These are phyloP conservation scores for Zaprionus gabonicus DNA, from an alignment of 1,140 invertebrate species.

Conservation along the genomic window DNA sequence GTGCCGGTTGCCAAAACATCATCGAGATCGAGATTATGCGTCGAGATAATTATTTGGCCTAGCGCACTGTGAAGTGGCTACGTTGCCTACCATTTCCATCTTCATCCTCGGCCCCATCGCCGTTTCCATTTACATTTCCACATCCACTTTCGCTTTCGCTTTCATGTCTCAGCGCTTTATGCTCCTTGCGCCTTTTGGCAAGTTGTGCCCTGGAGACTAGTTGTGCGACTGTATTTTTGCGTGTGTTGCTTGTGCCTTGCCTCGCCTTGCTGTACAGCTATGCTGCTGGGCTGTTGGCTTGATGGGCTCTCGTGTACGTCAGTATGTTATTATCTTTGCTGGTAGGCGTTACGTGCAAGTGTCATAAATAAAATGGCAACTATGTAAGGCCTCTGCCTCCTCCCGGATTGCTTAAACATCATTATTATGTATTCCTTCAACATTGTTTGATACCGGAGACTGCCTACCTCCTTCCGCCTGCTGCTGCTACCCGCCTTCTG, in stretches of 20 bases:
- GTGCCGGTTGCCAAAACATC: conserved; percentile 28
- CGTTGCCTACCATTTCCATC: conserved; percentile 34
- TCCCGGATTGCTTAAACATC: conserved; percentile 60
- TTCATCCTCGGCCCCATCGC: conserved; percentile 12
- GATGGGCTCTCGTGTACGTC: conserved; percentile 7
- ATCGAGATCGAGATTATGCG: conserved; percentile 66
- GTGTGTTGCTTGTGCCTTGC: conserved; percentile 14
- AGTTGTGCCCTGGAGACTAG: conserved; percentile 79
- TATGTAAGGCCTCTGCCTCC: conserved; percentile 39
- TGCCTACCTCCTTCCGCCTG: not conserved
- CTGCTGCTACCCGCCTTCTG: no score
- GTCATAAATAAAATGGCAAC: conserved; percentile 82
- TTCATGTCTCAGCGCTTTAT: conserved; percentile 72
- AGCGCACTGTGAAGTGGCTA: conserved; percentile 34
- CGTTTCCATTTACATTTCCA: conserved; percentile 40
- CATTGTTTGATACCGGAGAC: conserved; percentile 26
- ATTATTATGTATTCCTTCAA: conserved; percentile 62
- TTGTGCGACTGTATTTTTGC: conserved; percentile 41
- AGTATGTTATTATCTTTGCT: conserved; percentile 73
- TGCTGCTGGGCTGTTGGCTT: conserved; percentile 7
- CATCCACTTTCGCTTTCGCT: conserved; percentile 54
- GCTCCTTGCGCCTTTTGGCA: conserved; percentile 73
- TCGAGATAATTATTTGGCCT: conserved; percentile 77
- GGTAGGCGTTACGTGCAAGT: conserved; percentile 75
- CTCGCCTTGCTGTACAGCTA: not conserved